A percentile compares a stretch with the other conserved stretches of the same genome.
Conservation (phyloP, 2,797 vertebrate species). For the Bradypodion pumilum region DNA sequence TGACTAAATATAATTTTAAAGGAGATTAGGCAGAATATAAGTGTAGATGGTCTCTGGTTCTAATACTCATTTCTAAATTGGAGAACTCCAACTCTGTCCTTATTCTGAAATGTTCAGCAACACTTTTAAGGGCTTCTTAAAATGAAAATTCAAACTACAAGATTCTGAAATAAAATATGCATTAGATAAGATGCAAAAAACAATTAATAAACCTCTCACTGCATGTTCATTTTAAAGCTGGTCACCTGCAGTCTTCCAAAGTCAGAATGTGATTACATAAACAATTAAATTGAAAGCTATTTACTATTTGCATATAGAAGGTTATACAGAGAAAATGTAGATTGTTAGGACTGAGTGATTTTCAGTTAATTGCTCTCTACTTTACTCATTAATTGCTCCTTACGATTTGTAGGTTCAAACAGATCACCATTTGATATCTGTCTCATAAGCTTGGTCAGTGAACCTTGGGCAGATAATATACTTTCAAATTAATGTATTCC, state of each 20-base stretch:
- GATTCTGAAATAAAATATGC: not conserved
- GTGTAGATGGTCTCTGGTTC: not conserved
- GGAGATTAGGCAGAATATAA: not conserved
- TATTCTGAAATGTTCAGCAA: no score
- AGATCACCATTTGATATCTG: slow-evolving; percentile 45
- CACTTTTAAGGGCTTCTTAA: not conserved
- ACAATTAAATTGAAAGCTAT: slow-evolving; percentile 24
- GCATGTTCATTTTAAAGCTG: not conserved
- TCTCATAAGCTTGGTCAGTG: slow-evolving; percentile 38
- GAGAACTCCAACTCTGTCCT: not conserved
- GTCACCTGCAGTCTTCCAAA: not conserved
- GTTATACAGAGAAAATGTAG: not conserved
- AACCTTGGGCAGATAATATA: slow-evolving; percentile 6
- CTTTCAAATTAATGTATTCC: slow-evolving; percentile 23
- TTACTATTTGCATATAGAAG: not conserved
- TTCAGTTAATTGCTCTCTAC: slow-evolving; percentile 53
- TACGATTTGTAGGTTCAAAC: slow-evolving; percentile 43
- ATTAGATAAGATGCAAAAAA: not conserved
- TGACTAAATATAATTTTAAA: not conserved
- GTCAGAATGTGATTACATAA: not conserved
- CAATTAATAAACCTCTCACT: not conserved
- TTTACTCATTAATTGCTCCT: slow-evolving; percentile 35
- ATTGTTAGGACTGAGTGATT: slow-evolving; percentile 34
- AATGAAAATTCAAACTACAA: not conserved
- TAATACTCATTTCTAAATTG: not conserved